Percentiles rank a stretch among this genome's conserved stretches.
Evolutionary conservation across 2,113 vertebrate species (phyloP).

Genomic region (Triplophysa siluroides): DNA sequence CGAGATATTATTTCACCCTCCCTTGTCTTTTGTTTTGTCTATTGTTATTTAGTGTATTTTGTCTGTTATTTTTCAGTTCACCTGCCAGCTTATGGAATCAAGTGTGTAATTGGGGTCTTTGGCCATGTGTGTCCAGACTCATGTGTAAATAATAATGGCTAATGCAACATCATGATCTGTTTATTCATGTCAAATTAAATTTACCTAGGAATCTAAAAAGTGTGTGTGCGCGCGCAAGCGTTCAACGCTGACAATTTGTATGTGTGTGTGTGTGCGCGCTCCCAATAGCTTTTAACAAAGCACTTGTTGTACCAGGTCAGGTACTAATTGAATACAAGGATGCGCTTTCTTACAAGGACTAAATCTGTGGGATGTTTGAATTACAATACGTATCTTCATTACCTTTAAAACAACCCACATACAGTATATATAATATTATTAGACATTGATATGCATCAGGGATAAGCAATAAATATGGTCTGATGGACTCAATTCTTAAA

Average conservation of each 20-base stretch:
- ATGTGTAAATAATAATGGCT: slow-evolving; percentile 11
- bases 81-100: slow-evolving; percentile 34
- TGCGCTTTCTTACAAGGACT: no score
- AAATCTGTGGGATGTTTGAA: no score
- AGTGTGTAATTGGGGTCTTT: slow-evolving; percentile 10
- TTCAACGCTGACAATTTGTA: no score
- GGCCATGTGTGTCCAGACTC: background rate
- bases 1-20: slow-evolving; percentile 34
- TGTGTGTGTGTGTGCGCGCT: background rate
- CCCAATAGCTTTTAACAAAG: slow-evolving; percentile 1
- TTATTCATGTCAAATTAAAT: slow-evolving; percentile 15
- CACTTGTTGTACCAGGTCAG: background rate
- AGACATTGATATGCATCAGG: no score
- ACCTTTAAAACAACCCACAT: background rate
- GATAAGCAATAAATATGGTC: no score
- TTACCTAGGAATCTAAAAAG: background rate
- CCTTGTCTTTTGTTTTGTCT: slow-evolving; percentile 34
- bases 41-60: slow-evolving; percentile 32
- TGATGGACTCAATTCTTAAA: no score
- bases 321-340: no score
- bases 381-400: no score
- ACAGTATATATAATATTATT: background rate
- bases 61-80: slow-evolving; percentile 58
- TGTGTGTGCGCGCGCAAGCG: no score
- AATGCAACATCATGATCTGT: slow-evolving; percentile 28